Conservation (phyloP, 1,140 invertebrate species). For the Drosophila paulistorum region DNA sequence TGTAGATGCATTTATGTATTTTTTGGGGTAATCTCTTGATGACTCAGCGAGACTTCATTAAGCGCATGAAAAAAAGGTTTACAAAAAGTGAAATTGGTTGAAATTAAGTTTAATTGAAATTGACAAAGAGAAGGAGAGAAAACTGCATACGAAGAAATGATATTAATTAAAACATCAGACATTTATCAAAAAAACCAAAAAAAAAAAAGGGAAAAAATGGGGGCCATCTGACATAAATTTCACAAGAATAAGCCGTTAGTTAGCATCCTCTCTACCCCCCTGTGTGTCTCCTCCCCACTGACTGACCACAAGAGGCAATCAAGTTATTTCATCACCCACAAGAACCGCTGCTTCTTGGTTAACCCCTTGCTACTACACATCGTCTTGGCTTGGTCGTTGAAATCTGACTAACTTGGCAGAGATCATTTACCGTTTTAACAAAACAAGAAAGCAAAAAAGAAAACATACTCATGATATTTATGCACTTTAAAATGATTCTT, state of each 20-base stretch:
- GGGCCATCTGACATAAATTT: slow-evolving; percentile 28
- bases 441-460: slow-evolving; percentile 25
- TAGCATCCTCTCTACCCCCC: slow-evolving; percentile 24
- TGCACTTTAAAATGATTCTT: slow-evolving; percentile 72
- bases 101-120: slow-evolving; percentile 46
- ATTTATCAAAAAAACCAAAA: slow-evolving; percentile 8
- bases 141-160: not conserved
- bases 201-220: not conserved
- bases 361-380: slow-evolving; percentile 37
- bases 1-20: no score
- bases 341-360: slow-evolving; percentile 34
- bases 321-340: slow-evolving; percentile 67
- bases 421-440: slow-evolving; percentile 71
- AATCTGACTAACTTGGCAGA: slow-evolving; percentile 60
- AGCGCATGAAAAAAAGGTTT: not conserved
- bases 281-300: not conserved
- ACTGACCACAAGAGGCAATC: slow-evolving; percentile 65
- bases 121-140: slow-evolving; percentile 34
- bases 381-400: slow-evolving; percentile 48
- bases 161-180: slow-evolving; percentile 13
- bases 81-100: slow-evolving; percentile 15
- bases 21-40: slow-evolving; percentile 4
- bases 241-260: slow-evolving; percentile 36
- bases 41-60: slow-evolving; percentile 40
- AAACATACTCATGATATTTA: slow-evolving; percentile 55